These are phyloP conservation scores for Stichodactyla helianthus DNA, from an alignment of 64 coral and sea anemone genomes.

Conservation along the genomic window DNA sequence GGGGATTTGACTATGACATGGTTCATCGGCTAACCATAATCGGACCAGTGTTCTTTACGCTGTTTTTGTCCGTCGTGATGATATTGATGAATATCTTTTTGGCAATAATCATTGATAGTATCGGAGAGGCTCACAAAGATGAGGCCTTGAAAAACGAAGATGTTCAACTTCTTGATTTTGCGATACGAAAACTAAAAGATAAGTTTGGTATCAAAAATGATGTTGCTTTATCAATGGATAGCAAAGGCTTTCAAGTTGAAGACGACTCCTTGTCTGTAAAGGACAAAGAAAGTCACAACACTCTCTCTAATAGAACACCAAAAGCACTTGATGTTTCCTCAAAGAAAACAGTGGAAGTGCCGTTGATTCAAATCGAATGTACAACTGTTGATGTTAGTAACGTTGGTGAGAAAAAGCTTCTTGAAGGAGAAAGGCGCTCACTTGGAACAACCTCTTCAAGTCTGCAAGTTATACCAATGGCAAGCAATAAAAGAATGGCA, in stretches of 20 bases:
- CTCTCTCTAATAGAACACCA: too few species aligned
- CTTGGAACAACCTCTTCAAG: background rate
- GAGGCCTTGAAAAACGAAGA: background rate
- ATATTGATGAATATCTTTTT: slow-evolving; percentile 30
- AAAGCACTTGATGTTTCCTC: background rate
- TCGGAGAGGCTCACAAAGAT: background rate
- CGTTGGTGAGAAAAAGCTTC: background rate
- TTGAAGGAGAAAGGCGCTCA: background rate
- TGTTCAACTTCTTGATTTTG: background rate
- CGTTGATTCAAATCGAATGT: background rate
- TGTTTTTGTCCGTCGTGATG: slow-evolving; percentile 12
- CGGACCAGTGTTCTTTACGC: slow-evolving; percentile 5
- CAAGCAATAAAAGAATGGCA: too few species aligned
- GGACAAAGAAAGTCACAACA: background rate
- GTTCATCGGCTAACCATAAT: background rate
- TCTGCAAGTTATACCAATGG: too few species aligned
- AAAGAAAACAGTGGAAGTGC: background rate
- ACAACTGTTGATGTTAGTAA: background rate
- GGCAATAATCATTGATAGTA: slow-evolving; percentile 13
- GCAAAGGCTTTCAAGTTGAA: background rate
- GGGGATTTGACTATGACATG: slow-evolving; percentile 23
- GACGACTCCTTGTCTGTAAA: background rate
- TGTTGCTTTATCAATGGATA: background rate
- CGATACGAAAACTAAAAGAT: background rate
- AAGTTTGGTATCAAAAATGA: background rate